These are phyloP conservation scores for Oostethus manadensis DNA, from an alignment of 2,113 vertebrate genomes.

Conservation along the genomic window DNA sequence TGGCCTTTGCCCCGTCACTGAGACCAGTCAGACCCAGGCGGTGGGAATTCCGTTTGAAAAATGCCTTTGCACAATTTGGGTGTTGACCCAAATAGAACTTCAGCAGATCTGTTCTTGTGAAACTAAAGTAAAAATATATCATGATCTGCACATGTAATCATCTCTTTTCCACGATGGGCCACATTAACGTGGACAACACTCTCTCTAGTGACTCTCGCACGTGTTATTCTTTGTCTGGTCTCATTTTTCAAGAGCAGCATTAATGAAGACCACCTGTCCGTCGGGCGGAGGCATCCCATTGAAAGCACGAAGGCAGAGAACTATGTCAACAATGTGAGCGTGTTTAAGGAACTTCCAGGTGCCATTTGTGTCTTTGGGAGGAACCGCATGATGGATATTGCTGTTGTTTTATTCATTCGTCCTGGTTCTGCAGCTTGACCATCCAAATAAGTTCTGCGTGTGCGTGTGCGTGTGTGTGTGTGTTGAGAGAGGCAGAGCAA, in stretches of 20 bases:
- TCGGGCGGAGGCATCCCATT: constrained; percentile 10
- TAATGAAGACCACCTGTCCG: constrained; percentile 51
- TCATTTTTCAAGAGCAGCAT: constrained; percentile 19
- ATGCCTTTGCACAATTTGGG: neutral
- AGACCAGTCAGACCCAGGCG: constrained; percentile 33
- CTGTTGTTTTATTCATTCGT: constrained; percentile 26
- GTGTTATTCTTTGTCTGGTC: constrained; percentile 22
- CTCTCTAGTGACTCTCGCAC: constrained; percentile 10
- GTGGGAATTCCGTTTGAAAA: constrained; percentile 36
- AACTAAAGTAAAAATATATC: constrained; percentile 1
- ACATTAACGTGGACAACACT: neutral
- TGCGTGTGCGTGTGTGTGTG: constrained; percentile 15
- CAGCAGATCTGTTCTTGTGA: constrained; percentile 9
- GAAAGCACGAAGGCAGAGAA: constrained; percentile 30
- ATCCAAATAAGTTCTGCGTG: constrained; percentile 1
- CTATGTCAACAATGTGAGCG: constrained; percentile 37
- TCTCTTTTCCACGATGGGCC: constrained; percentile 5
- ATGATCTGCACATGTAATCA: constrained; percentile 5
- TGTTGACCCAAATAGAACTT: constrained; percentile 14
- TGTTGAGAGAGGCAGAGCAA: constrained; percentile 18
- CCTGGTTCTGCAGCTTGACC: constrained; percentile 19
- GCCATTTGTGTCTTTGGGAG: constrained; percentile 13
- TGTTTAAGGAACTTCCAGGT: constrained; percentile 28
- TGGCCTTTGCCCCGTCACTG: constrained; percentile 47
- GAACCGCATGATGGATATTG: constrained; percentile 27